These are phyloP conservation scores for Helarctos malayanus DNA, from an alignment of 2,797 vertebrate genomes.

Conservation along the genomic window DNA sequence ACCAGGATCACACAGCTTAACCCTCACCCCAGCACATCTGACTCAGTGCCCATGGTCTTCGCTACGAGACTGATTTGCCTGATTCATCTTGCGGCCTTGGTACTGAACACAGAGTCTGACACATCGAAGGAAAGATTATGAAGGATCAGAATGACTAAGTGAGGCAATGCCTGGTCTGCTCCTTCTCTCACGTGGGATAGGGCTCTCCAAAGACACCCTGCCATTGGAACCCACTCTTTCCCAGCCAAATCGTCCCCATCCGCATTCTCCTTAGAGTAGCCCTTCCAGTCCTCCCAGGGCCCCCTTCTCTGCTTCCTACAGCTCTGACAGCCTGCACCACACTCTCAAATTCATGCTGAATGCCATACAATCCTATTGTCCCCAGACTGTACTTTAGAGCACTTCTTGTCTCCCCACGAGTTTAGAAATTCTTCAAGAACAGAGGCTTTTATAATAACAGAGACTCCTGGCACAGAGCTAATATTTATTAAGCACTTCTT, in stretches of 20 bases:
- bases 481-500: slow-evolving; percentile 76
- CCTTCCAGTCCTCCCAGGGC: neutral
- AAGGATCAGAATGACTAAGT: neutral
- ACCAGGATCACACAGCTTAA: neutral
- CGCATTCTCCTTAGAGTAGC: neutral
- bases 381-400: slow-evolving; percentile 66
- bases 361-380: neutral
- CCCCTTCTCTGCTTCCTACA: neutral
- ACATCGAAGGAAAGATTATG: neutral
- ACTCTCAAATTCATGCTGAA: neutral
- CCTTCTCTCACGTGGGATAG: neutral
- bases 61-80: neutral
- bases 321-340: neutral
- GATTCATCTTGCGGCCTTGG: neutral
- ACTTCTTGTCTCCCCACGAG: slow-evolving; percentile 26
- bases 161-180: neutral
- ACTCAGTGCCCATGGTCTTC: neutral
- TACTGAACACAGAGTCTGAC: neutral
- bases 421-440: slow-evolving; percentile 59
- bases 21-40: neutral
- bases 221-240: neutral
- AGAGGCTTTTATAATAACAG: slow-evolving; percentile 54
- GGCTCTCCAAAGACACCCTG: neutral
- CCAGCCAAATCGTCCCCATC: neutral
- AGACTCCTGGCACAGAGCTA: slow-evolving; percentile 69